Evolutionary conservation across 1,140 invertebrate genomes (phyloP), one percentile per base, ranked within the genome.

Genomic region (Drosophila kanapiae): DNA sequence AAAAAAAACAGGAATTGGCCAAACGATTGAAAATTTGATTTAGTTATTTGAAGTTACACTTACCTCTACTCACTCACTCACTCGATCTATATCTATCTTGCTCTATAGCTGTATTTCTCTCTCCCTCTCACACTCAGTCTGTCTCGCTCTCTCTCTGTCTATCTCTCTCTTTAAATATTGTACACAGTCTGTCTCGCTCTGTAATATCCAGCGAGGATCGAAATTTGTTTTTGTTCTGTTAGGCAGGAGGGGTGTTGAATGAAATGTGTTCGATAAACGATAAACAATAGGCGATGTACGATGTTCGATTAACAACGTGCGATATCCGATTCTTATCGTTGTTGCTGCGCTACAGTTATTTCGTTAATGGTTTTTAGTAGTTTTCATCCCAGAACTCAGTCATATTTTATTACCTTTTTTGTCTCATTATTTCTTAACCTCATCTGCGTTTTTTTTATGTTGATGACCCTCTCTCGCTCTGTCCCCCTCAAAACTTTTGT

Each of bases 161-260:
- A 1, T 23, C 61, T 75, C 56, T 43, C 45, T 85, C 42, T 65
- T 13, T 70, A 38, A 77, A 47, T 63, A 72, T 57, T 51, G 51
- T 57, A 64, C 37, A 56, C 60, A 63, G 65, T 67, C 58, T 57
- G 23, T 27, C 33, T 67, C 72, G 74, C 40, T 43, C 43, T 42
- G 37, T 27, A 61, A 23, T 37, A 54, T 14, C 16, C 38, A 27
- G 42, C 72, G 74, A 59, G 43, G 37, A n/a, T n/a, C 18, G 3
- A 29, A 40, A 31, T 58, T 57, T 70, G 35, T 51, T 51, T 70
- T 78, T 62, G 27, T 59, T 67, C 45, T 51, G 56, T 29, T 59
- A 86, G 90, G 91, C 91, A 91, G 91, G 91, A 91, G 91, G 91
- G 91, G 91, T 91, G 91, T 91, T 91, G 91, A 91, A 85, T 70